Conservation (phyloP, 2,113 vertebrate genomes). For the Salvator merianae region DNA sequence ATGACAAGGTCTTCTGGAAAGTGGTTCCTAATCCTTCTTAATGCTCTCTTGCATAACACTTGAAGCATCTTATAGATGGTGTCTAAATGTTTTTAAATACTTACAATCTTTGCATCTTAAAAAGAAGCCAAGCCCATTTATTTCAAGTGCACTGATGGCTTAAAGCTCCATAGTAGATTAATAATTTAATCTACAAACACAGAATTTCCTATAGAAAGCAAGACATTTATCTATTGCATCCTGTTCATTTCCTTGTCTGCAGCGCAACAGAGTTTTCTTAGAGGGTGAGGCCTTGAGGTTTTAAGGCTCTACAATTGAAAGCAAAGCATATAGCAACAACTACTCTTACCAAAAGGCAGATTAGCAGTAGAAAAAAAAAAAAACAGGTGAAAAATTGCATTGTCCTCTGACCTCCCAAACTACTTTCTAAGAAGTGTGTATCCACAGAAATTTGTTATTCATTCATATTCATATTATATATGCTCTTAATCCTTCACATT, state of each 20-base stretch:
- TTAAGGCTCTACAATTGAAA: not conserved
- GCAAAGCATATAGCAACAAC: not conserved
- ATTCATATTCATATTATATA: not conserved
- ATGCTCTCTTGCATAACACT: no score
- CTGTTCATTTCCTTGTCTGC: not conserved
- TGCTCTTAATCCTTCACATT: not conserved
- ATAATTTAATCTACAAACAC: not conserved
- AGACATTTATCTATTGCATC: not conserved
- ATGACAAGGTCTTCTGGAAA: no score
- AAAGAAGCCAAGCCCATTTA: not conserved
- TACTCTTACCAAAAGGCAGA: not conserved
- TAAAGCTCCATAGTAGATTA: not conserved
- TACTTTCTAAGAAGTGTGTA: not conserved
- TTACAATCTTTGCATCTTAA: not conserved
- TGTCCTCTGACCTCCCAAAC: not conserved
- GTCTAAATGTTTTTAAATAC: not conserved
- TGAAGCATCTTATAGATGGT: not conserved
- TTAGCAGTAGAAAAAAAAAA: not conserved
- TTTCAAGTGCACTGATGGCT: not conserved
- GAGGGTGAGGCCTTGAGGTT: not conserved
- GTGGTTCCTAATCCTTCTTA: no score
- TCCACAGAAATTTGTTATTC: rapidly evolving
- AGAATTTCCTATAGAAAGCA: not conserved
- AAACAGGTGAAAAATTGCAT: not conserved
- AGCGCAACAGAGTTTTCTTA: not conserved